Conservation (phyloP, 2,888 invertebrate species). For the Agriopis marginaria region DNA sequence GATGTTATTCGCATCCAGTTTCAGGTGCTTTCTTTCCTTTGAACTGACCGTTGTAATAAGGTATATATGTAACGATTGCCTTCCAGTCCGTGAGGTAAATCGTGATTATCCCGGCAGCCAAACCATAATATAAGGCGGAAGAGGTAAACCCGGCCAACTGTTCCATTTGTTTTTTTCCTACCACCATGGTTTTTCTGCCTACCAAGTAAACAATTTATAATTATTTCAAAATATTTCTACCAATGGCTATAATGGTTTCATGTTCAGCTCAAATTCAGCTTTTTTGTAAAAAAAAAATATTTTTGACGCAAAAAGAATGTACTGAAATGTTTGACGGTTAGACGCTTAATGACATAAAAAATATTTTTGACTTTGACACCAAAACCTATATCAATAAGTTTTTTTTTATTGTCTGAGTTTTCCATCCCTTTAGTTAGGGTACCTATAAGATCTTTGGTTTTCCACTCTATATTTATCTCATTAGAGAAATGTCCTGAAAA, state of each 20-base stretch:
- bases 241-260: background rate
- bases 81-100: slow-evolving; percentile 93
- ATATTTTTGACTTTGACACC: background rate
- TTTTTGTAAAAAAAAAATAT: background rate
- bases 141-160: slow-evolving; percentile 78
- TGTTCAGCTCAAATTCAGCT: no score
- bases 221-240: background rate
- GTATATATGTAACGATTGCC: slow-evolving; percentile 88
- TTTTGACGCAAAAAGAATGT: no score
- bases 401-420: no score
- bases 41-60: slow-evolving; percentile 91
- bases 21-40: slow-evolving; percentile 48
- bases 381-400: background rate
- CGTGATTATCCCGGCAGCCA: slow-evolving; percentile 81
- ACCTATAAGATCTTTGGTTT: no score
- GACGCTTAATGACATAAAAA: background rate
- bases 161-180: slow-evolving; percentile 87
- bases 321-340: background rate
- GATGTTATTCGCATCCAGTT: slow-evolving; percentile 36
- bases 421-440: no score
- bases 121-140: slow-evolving; percentile 86
- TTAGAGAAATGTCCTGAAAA: background rate
- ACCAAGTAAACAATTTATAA: background rate
- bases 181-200: slow-evolving; percentile 45
- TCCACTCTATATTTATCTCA: no score